Evolutionary conservation across 2,888 invertebrate species (phyloP), one percentile per base, ranked within the genome.

Genomic region (Ophion costatus): DNA sequence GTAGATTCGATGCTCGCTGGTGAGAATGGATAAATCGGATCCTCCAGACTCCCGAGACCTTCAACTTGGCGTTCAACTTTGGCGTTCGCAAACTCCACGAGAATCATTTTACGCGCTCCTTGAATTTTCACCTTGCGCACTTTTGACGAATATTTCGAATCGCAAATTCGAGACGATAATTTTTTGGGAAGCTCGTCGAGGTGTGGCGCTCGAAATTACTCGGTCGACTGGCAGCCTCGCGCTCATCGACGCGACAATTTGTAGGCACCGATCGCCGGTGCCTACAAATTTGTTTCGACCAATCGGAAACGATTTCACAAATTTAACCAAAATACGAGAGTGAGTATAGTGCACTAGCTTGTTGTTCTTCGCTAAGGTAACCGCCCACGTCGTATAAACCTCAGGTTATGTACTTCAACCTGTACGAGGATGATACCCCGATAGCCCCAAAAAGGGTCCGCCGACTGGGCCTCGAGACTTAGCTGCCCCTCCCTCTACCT

Each of bases 191-290:
- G 33, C 9, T 51, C 51, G 7, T 42, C 45, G 64, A 64, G 38
- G 76, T 67, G n/a, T 9, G 0, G 22, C 10, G 56, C 20, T 84
- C 70, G 84, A 84, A 66, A 80, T 57, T 29, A 24, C 59, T 24
- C 85, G 71, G 59, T 77, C 82, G 51, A 90, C 89, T 90, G 89
- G 88, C 88, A 88, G 86, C 42, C 75, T 79, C 74, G 22, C 51
- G 57, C 76, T 77, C 84, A 69, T 70, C 74, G 81, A 70, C 86
- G 83, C 83, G 88, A 83, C 87, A 88, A 90, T 91, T 90, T 90
- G 86, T 89, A 89, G 88, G 67, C 45, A 75, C 64, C 76, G 67
- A 69, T 86, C 66, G 69, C 69, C 59, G 29, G 71, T 56, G 38
- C 42, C n/a, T n/a, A n/a, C n/a, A n/a, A n/a, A n/a, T n/a, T n/a